Evolutionary conservation across 2,888 invertebrate genomes (phyloP), one percentile per base, ranked within the genome.

Genomic region (Patella depressa): DNA sequence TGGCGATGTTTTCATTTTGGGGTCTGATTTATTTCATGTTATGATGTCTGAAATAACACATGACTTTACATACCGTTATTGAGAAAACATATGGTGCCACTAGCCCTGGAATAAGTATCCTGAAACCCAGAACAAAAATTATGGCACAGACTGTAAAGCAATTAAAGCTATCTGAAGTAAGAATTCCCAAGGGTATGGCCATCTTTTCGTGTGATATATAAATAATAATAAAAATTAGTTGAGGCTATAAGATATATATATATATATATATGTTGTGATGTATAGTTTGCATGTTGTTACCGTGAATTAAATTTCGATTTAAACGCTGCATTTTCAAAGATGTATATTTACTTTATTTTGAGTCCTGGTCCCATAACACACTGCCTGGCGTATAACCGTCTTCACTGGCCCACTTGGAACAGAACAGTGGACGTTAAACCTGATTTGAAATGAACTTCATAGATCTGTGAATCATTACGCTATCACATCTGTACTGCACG

Each of bases 31-130:
- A 65, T 65, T 65, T 65, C 65, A 65, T 65, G 65, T 65, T 65
- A 65, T 65, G 65, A 65, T 65, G 65, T 65, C 65, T 65, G 65
- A 65, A 65, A 65, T 65, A 65, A 65, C 65, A 65, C 65, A 65
- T 65, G 19, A 65, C 65, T 65, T 65, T 65, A 24, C 65, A 65
- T 65, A 24, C 24, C 24, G 19, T 19, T 65, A 65, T 65, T 19
- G 65, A 24, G 65, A 65, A 65, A 65, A 65, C 65, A 65, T 19
- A 65, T 65, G 65, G 65, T 65, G 19, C 9, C 45, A 45, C 45
- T 45, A 45, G 45, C 45, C 45, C 45, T 45, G 45, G 45, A 45
- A 45, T 45, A 4, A 7, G 45, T 45, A 45, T 45, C 45, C 45
- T 9, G 45, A 45, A 45, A 45, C 45, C 45, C 45, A 45, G 45